Conservation (phyloP, 2,113 vertebrate genomes). For the Buteo buteo region DNA sequence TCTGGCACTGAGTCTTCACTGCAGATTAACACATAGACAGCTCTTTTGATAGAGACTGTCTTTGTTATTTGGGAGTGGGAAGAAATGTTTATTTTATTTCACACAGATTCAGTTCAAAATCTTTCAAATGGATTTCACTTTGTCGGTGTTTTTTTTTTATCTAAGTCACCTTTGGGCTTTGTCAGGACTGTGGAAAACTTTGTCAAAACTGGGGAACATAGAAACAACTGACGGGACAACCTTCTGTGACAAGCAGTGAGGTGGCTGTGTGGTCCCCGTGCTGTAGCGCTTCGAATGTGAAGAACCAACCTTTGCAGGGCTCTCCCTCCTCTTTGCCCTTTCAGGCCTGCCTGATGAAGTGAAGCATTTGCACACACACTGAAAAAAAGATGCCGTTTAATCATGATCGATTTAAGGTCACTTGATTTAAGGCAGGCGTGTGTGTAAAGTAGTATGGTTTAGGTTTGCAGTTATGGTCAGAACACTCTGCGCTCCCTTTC, state of each 20-base stretch:
- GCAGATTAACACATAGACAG: background rate
- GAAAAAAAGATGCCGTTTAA: background rate
- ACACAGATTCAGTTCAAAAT: background rate
- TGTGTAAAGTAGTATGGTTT: background rate
- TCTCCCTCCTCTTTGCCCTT: background rate
- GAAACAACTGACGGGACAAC: background rate
- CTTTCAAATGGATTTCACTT: background rate
- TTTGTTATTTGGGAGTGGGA: background rate
- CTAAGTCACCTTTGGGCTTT: background rate
- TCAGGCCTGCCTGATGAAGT: background rate
- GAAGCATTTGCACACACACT: background rate
- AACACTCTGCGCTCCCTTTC: background rate
- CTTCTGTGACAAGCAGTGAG: background rate
- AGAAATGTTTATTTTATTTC: background rate
- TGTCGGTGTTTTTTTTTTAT: background rate
- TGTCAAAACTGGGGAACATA: background rate
- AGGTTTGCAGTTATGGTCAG: background rate
- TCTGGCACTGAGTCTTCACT: background rate
- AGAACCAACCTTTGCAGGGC: background rate
- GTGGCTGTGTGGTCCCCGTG: background rate
- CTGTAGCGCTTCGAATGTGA: background rate
- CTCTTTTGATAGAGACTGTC: background rate
- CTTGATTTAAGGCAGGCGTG: background rate
- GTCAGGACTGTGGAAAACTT: background rate
- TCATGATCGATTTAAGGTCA: background rate